phyloP scores from a whole-genome alignment of 2,888 invertebrate genomes.

The Oeneis ivallda region DNA sequence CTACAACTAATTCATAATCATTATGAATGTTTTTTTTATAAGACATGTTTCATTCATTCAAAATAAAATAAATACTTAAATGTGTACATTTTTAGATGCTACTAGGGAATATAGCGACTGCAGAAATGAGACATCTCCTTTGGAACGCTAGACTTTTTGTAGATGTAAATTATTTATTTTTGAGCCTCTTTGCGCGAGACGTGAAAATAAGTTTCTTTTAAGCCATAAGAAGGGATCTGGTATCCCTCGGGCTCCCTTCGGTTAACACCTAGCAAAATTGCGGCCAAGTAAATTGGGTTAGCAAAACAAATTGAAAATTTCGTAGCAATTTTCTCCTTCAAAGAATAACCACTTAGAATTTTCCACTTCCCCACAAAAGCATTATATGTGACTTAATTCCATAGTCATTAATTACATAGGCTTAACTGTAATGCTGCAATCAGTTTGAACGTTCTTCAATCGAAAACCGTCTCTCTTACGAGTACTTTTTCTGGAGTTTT shows the following conservation, averaged over 20 bases:
- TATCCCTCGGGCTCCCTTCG: conserved; percentile 54
- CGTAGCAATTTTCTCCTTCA: conserved; percentile 71
- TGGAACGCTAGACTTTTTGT: neutral
- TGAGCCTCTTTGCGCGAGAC: conserved; percentile 27
- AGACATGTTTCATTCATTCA: too few species aligned
- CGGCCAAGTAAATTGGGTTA: conserved; percentile 69
- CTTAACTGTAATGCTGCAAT: neutral
- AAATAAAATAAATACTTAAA: too few species aligned
- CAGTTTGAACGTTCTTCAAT: neutral
- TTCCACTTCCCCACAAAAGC: conserved; percentile 35
- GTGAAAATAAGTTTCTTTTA: conserved; percentile 33
- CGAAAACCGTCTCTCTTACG: neutral
- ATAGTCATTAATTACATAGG: conserved; percentile 5
- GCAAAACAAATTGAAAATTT: conserved; percentile 75
- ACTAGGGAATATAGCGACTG: too few species aligned
- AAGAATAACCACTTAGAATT: conserved; percentile 57
- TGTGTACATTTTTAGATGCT: too few species aligned
- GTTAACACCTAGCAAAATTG: conserved; percentile 66
- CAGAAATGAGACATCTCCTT: too few species aligned
- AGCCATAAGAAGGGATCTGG: conserved; percentile 45
- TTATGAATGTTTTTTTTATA: too few species aligned
- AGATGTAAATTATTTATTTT: conserved; percentile 25
- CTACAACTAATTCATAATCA: too few species aligned
- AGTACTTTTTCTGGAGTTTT: too few species aligned
- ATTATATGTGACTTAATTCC: conserved; percentile 23